Evolutionary conservation across 23 tunicate genomes (phyloP), one percentile per base, ranked within the genome.

Genomic region (Phallusia fumigata): DNA sequence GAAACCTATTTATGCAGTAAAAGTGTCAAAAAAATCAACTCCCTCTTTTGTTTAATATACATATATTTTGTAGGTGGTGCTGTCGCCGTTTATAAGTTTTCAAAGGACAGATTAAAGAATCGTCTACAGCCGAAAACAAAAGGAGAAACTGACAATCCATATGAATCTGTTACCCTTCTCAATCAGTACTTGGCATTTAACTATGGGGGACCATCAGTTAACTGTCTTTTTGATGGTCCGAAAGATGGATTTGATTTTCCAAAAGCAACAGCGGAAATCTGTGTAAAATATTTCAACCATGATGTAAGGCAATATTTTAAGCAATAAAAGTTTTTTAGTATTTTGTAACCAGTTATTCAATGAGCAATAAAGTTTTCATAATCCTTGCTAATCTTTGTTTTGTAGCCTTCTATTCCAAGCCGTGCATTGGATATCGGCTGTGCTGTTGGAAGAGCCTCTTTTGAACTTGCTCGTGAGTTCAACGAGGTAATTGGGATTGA

Each of bases 401-500:
- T 47, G 36, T 32, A 86, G 90, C 15, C 80, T 21, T 21, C 47
- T 6, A 76, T 82, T 16, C 82, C 91, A 35, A 82, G 40, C 24
- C 81, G 96, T 31, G 88, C 96, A 35, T 75, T 92, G 78, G 97
- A 92, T 65, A 84, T 92, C 19, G 97, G 97, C 21, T 92, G 97
- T 83, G 97, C 97, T 18, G 97, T 92, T 76, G 97, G 97, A 30
- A 47, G 91, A 33, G 86, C 97, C 19, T 80, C 97, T 36, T 92
- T 92, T 51, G 91, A 87, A 65, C 87, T 92, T 33, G 88, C 91
- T 0, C 31, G 75, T 21, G 32, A 40, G 52, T 92, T 87, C 53
- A 19, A 40, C 12, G 91, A 92, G 64, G 88, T 86, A 16, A 75
- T 92, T 21, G 97, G 97, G 19, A 92, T 92, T 21, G 97, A 92